Percentiles rank a stretch among this genome's conserved stretches.
These are phyloP conservation scores for Neoniphon sammara DNA, from an alignment of 2,797 vertebrate species.

Conservation along the genomic window DNA sequence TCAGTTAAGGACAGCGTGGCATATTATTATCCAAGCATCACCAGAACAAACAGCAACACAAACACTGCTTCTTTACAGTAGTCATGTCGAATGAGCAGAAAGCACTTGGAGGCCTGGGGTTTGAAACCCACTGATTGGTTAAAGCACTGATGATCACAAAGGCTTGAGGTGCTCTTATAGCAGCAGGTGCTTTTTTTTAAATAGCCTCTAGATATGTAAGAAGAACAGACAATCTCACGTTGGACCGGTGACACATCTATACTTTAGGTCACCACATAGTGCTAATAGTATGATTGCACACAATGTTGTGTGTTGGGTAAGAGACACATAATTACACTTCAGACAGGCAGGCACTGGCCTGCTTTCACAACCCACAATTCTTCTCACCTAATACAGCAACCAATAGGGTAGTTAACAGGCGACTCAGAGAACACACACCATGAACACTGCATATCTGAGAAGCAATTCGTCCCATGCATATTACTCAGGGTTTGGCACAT, in stretches of 20 bases:
- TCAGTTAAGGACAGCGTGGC: constrained; percentile 78
- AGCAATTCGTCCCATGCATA: constrained; percentile 58
- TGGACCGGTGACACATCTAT: constrained; percentile 69
- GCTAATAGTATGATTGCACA: constrained; percentile 75
- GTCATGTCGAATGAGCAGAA: constrained; percentile 76
- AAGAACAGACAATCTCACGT: constrained; percentile 72
- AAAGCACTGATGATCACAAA: constrained; percentile 84
- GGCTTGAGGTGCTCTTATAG: constrained; percentile 81
- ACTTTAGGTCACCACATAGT: constrained; percentile 72
- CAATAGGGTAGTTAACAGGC: constrained; percentile 60
- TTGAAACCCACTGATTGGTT: constrained; percentile 79
- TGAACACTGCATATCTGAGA: constrained; percentile 72
- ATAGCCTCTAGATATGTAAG: constrained; percentile 75
- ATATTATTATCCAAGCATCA: constrained; percentile 78
- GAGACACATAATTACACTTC: constrained; percentile 69
- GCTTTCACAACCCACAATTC: constrained; percentile 64
- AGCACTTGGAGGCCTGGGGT: constrained; percentile 77
- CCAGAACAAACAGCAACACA: constrained; percentile 79
- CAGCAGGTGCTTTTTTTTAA: constrained; percentile 78
- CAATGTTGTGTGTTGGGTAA: constrained; percentile 57
- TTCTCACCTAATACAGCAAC: constrained; percentile 71
- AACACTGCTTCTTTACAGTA: constrained; percentile 78
- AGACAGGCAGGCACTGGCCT: constrained; percentile 68
- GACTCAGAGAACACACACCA: constrained; percentile 68
- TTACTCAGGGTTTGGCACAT: constrained; percentile 74